These are phyloP conservation scores for Drosophila carrolli DNA, from an alignment of 1,140 invertebrate genomes.

Conservation along the genomic window DNA sequence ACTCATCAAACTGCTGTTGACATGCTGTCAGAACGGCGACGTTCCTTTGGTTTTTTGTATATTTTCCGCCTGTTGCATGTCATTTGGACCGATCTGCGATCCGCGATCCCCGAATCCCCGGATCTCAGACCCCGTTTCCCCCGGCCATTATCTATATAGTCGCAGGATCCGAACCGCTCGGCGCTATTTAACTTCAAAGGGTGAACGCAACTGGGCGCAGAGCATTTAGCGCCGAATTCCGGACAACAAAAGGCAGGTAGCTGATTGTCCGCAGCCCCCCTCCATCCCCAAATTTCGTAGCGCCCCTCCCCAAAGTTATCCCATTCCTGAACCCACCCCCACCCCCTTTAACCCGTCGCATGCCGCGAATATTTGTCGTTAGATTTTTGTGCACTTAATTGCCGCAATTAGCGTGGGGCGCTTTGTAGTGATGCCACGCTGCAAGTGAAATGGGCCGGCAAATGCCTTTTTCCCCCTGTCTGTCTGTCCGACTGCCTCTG, in stretches of 20 bases:
- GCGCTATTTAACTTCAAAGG: conserved; percentile 78
- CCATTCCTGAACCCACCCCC: not conserved
- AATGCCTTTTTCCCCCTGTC: conserved; percentile 36
- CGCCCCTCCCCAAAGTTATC: not conserved
- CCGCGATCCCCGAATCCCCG: not conserved
- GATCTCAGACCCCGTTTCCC: not conserved
- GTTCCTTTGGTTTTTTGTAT: conserved; percentile 24
- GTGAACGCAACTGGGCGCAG: conserved; percentile 73
- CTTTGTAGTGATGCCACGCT: conserved; percentile 80
- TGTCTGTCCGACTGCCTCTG: not conserved
- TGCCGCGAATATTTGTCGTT: conserved; percentile 67
- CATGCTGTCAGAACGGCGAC: conserved; percentile 15
- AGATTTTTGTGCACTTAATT: conserved; percentile 79
- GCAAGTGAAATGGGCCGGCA: conserved; percentile 70
- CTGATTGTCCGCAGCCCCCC: not conserved
- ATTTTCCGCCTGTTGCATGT: conserved; percentile 56
- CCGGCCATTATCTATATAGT: conserved; percentile 9
- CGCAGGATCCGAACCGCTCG: conserved; percentile 20
- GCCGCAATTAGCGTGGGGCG: conserved; percentile 80
- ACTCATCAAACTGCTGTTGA: conserved; percentile 9
- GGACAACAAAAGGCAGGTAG: conserved; percentile 63
- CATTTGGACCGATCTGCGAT: conserved; percentile 39
- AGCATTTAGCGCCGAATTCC: conserved; percentile 80
- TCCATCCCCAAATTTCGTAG: not conserved
- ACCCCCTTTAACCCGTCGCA: conserved; percentile 4